Percentiles rank a stretch among this genome's conserved stretches.
Conservation (phyloP, 2,797 vertebrate species). For the Oreochromis mossambicus region DNA sequence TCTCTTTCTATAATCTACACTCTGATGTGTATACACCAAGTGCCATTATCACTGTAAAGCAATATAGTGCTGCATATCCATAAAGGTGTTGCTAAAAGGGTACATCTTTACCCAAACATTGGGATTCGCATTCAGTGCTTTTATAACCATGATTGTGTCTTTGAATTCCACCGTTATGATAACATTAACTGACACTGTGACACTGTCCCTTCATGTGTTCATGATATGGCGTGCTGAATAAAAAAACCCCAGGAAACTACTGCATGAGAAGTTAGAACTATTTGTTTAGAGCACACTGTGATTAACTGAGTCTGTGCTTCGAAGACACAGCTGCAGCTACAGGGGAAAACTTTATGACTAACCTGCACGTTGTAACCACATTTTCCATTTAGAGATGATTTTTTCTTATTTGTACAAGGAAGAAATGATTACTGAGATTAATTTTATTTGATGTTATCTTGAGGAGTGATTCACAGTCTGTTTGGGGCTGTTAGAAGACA, state of each 20-base stretch:
- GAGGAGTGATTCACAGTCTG: not conserved
- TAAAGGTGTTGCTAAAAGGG: not conserved
- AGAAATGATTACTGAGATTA: not conserved
- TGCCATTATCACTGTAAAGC: not conserved
- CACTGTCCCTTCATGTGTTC: not conserved
- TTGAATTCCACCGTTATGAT: not conserved
- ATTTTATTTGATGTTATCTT: not conserved
- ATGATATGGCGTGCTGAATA: not conserved
- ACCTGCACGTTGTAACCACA: constrained; percentile 4
- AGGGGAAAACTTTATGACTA: not conserved
- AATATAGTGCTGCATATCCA: not conserved
- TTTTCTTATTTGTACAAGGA: not conserved
- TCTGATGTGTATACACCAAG: not conserved
- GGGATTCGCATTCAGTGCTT: not conserved
- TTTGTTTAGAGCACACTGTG: constrained; percentile 25
- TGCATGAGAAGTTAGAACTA: not conserved
- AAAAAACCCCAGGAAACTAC: not conserved
- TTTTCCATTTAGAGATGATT: constrained; percentile 1
- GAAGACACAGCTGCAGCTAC: constrained; percentile 27
- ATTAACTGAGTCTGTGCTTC: constrained; percentile 25
- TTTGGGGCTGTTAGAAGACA: not conserved
- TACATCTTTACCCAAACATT: not conserved
- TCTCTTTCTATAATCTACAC: not conserved
- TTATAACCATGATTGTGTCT: not conserved
- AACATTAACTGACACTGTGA: not conserved